A percentile compares a stretch with the other conserved stretches of the same genome.
These are phyloP conservation scores for Podotricha telesiphe DNA, from an alignment of 2,888 invertebrate genomes.

Conservation along the genomic window DNA sequence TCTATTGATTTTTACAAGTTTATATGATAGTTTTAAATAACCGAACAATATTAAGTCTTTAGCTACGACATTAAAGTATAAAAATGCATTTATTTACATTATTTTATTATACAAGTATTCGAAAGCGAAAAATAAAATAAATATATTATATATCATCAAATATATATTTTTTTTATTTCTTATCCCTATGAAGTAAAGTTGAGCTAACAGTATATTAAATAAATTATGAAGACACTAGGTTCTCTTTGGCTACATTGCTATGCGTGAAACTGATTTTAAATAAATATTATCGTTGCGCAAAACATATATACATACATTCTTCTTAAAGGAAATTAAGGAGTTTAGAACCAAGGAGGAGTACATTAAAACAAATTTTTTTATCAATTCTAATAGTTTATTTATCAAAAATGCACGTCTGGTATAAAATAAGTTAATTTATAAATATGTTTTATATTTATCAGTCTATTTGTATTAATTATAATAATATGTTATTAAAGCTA, in stretches of 20 bases:
- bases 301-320: too few relatives aligned
- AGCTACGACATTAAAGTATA: constrained; percentile 20
- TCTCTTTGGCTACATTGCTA: too few relatives aligned
- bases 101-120: neutral
- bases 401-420: constrained; percentile 5
- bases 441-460: neutral
- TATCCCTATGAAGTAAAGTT: neutral
- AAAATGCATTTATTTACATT: constrained; percentile 23
- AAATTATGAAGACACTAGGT: too few relatives aligned
- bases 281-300: too few relatives aligned
- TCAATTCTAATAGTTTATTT: constrained; percentile 5
- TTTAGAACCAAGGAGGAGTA: too few relatives aligned
- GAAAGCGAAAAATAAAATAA: constrained; percentile 8
- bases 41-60: too few relatives aligned
- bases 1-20: neutral
- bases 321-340: too few relatives aligned
- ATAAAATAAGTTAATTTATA: neutral
- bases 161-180: neutral
- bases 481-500: neutral
- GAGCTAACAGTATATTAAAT: neutral
- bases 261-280: too few relatives aligned
- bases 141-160: constrained; percentile 5
- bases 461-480: neutral
- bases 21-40: too few relatives aligned
- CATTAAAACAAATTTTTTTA: neutral